Conservation (phyloP, 1,140 invertebrate species). For the Scaptomyza montana region DNA sequence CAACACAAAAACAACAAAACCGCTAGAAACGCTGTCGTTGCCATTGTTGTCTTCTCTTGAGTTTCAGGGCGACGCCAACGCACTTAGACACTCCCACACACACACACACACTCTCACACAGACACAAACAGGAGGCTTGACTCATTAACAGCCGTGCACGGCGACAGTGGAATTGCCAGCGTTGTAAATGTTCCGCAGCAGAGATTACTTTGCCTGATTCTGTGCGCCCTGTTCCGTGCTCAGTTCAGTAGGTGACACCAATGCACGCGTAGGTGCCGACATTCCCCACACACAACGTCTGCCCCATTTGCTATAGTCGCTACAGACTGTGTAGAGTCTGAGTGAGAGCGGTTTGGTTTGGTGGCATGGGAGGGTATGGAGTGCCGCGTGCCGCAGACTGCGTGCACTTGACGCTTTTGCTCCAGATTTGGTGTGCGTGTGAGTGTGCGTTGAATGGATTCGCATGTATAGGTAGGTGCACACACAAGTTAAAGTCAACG, state of each 20-base stretch:
- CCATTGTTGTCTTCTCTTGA: conserved; percentile 52
- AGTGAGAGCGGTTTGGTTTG: too few relatives aligned
- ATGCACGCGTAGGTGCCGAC: conserved; percentile 46
- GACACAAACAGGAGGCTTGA: conserved; percentile 26
- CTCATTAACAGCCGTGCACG: conserved; percentile 66
- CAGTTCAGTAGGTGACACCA: conserved; percentile 77
- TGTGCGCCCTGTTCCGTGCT: conserved; percentile 15
- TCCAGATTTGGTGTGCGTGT: conserved; percentile 59
- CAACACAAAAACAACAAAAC: conserved; percentile 56
- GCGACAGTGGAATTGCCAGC: conserved; percentile 7
- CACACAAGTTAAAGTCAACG: conserved; percentile 49
- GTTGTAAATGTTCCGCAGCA: conserved; percentile 55
- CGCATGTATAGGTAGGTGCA: neutral
- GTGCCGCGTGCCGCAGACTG: conserved; percentile 48
- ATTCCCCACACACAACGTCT: conserved; percentile 50
- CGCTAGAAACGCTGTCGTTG: conserved; percentile 18
- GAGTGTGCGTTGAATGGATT: conserved; percentile 15
- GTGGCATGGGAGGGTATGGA: neutral
- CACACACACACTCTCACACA: neutral
- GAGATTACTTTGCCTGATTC: conserved; percentile 71
- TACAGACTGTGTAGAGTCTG: neutral
- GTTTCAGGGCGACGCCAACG: conserved; percentile 64
- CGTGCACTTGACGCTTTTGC: conserved; percentile 78
- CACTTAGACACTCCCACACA: conserved; percentile 57
- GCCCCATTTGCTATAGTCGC: conserved; percentile 53